Evolutionary conservation across 2,113 vertebrate genomes (phyloP).

Genomic region (Phylloscopus trochilus): DNA sequence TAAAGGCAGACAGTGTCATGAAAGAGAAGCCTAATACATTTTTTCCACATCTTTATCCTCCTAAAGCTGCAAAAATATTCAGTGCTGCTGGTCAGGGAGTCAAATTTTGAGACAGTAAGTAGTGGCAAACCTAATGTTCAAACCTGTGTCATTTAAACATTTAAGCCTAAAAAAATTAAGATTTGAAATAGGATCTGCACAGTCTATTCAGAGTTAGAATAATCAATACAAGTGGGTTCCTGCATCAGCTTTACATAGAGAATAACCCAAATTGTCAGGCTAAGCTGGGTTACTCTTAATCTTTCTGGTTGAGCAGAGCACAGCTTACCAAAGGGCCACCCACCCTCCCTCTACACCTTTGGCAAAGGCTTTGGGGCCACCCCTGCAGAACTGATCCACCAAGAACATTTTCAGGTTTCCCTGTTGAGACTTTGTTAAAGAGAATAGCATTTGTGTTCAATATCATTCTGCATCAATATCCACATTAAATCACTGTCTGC

Average conservation of each 20-base stretch:
- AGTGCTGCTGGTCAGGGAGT: neutral
- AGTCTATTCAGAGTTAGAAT: neutral
- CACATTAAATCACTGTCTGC: neutral
- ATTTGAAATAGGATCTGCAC: neutral
- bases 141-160: neutral
- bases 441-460: neutral
- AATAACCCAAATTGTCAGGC: neutral
- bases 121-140: neutral
- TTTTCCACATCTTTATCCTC: neutral
- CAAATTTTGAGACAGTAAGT: neutral
- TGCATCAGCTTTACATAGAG: neutral
- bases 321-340: neutral
- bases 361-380: neutral
- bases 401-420: neutral
- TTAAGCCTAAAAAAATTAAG: neutral
- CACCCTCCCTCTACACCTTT: neutral
- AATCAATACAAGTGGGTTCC: neutral
- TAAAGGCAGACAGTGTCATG: neutral
- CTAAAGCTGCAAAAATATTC: neutral
- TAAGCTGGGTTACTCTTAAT: neutral
- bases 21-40: neutral
- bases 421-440: neutral
- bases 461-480: neutral
- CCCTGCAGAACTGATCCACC: neutral
- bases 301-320: neutral